These are phyloP conservation scores for Hipparchia sbordonii DNA, from an alignment of 2,888 invertebrate species.

Conservation along the genomic window DNA sequence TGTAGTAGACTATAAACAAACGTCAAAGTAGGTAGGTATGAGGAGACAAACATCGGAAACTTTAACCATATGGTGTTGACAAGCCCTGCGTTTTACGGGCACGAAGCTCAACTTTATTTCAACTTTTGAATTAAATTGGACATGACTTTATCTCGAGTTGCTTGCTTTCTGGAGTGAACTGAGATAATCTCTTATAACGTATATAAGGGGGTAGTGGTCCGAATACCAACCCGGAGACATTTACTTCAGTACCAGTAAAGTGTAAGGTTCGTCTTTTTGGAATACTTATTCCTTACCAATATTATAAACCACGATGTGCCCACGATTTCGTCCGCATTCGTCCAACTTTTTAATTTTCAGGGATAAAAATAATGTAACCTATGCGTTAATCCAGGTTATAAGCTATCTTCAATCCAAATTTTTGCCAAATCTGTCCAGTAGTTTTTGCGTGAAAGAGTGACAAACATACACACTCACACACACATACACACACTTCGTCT, in stretches of 20 bases:
- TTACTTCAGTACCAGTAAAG: not conserved
- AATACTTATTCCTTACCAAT: not conserved
- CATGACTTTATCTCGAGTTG: slow-evolving; percentile 17
- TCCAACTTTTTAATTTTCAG: too few relatives aligned
- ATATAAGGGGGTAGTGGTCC: slow-evolving; percentile 8
- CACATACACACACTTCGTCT: too few relatives aligned
- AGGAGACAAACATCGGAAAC: slow-evolving; percentile 41
- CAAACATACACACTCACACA: too few relatives aligned
- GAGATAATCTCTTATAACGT: slow-evolving; percentile 22
- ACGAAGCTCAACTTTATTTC: slow-evolving; percentile 8
- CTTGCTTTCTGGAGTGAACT: slow-evolving; percentile 8
- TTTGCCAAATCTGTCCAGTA: too few relatives aligned
- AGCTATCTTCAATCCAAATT: too few relatives aligned
- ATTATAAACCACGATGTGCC: too few relatives aligned
- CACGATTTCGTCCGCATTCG: too few relatives aligned
- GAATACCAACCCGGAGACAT: not conserved
- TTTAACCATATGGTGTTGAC: slow-evolving; percentile 47
- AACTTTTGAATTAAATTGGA: slow-evolving; percentile 21
- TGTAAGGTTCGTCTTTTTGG: not conserved
- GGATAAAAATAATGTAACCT: too few relatives aligned
- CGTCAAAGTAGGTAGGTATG: slow-evolving; percentile 25
- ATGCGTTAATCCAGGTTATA: too few relatives aligned
- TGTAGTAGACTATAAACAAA: not conserved
- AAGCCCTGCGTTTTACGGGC: slow-evolving; percentile 45
- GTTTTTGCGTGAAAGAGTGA: too few relatives aligned